These are phyloP conservation scores for Eleutherodactylus coqui DNA, from an alignment of 2,797 vertebrate genomes.

Conservation along the genomic window DNA sequence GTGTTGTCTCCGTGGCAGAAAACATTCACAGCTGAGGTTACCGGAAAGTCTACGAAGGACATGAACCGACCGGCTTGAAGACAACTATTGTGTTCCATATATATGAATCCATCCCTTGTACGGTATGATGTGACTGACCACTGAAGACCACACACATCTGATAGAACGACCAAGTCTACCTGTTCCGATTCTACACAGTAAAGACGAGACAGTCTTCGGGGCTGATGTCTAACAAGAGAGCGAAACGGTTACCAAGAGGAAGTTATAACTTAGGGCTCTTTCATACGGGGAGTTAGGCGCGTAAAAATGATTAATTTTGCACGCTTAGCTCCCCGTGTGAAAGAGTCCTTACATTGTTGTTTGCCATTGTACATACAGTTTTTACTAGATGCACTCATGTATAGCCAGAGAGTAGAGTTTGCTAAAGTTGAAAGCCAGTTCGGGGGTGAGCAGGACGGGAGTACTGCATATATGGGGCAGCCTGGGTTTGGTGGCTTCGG, in stretches of 20 bases:
- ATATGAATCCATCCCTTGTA: background rate
- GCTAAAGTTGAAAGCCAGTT: no score
- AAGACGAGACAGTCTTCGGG: background rate
- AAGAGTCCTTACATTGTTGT: no score
- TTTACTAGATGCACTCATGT: no score
- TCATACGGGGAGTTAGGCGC: no score
- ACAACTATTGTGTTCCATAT: conserved; percentile 4
- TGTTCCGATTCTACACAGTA: background rate
- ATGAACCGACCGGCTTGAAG: background rate
- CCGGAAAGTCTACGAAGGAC: conserved; percentile 35
- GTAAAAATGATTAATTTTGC: no score
- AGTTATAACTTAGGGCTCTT: no score
- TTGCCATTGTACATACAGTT: no score
- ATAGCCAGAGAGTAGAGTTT: no score
- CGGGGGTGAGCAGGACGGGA: no score
- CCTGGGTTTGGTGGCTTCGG: no score
- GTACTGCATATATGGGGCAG: no score
- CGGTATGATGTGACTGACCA: background rate
- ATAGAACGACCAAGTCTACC: background rate
- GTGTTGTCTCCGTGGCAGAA: conserved; percentile 44
- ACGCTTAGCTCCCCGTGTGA: no score
- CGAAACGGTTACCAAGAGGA: background rate
- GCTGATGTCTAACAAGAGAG: background rate
- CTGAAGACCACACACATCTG: background rate
- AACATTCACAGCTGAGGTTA: conserved; percentile 51